A percentile compares a stretch with the other conserved stretches of the same genome.
phyloP scores from a whole-genome alignment of 2,113 vertebrate species.

The Rhineura floridana region DNA sequence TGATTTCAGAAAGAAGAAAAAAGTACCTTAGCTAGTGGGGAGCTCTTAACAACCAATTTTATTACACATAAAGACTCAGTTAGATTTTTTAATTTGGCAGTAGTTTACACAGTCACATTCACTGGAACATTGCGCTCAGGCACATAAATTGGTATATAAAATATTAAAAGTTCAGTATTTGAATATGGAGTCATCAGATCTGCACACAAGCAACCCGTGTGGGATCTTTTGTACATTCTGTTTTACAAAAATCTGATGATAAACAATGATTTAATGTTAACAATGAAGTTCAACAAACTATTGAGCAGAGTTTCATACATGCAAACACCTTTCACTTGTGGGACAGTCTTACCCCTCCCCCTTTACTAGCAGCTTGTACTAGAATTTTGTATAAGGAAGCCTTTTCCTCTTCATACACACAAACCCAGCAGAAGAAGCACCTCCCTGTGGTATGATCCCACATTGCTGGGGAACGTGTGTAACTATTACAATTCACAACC shows the following conservation, averaged over 20 bases:
- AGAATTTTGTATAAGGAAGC: background rate
- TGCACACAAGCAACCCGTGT: background rate
- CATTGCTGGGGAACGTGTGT: background rate
- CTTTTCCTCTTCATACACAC: background rate
- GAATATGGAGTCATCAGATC: background rate
- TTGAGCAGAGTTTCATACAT: background rate
- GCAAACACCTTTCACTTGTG: background rate
- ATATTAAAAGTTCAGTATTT: background rate
- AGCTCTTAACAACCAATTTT: background rate
- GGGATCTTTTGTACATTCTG: background rate
- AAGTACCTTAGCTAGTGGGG: background rate
- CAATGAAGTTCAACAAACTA: background rate
- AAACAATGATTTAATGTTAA: background rate
- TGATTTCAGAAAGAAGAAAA: conserved; percentile 1
- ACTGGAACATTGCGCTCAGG: background rate
- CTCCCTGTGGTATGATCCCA: background rate
- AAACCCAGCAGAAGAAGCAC: background rate
- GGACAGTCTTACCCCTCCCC: too few relatives aligned
- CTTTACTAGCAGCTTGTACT: background rate
- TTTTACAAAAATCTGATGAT: background rate
- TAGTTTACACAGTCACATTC: background rate
- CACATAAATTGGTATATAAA: background rate
- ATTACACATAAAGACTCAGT: background rate
- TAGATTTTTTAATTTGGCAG: background rate
- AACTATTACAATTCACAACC: background rate